Conservation (phyloP, 2,888 invertebrate genomes). For the Drosophila paracracens region DNA sequence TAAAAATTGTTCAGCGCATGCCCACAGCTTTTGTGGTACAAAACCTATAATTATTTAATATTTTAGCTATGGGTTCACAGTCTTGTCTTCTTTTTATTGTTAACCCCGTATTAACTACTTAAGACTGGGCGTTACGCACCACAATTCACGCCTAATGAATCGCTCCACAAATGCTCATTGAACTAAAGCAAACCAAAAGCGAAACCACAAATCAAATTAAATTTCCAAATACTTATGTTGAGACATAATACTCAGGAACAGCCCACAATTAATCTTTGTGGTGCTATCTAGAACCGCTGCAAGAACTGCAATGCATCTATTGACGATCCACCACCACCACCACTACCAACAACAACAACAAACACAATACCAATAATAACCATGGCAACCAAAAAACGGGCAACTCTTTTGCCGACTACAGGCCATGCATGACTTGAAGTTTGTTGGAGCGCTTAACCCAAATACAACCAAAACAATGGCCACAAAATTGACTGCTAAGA, state of each 20-base stretch:
- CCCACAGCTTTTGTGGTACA: not conserved
- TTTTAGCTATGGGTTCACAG: constrained; percentile 15
- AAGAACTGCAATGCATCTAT: constrained; percentile 52
- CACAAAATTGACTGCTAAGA: not conserved
- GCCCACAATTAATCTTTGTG: constrained; percentile 46
- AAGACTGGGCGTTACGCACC: constrained; percentile 60
- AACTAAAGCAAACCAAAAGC: constrained; percentile 42
- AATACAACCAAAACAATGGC: constrained; percentile 49
- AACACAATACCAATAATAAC: constrained; percentile 18
- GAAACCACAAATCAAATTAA: constrained; percentile 76
- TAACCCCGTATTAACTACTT: constrained; percentile 64
- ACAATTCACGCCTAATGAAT: constrained; percentile 71
- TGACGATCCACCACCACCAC: constrained; percentile 37
- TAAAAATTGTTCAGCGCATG: constrained; percentile 1
- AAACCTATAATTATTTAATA: constrained; percentile 56
- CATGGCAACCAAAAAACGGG: constrained; percentile 29
- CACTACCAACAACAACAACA: constrained; percentile 12
- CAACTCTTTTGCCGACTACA: constrained; percentile 52
- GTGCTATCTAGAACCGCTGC: constrained; percentile 50
- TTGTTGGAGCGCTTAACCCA: constrained; percentile 77
- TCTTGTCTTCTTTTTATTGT: constrained; percentile 1
- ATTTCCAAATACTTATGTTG: constrained; percentile 64
- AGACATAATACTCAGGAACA: constrained; percentile 33
- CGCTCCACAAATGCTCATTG: constrained; percentile 52
- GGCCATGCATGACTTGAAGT: constrained; percentile 72